Conservation (phyloP, 2,888 invertebrate genomes). For the Argynnis bischoffii region DNA sequence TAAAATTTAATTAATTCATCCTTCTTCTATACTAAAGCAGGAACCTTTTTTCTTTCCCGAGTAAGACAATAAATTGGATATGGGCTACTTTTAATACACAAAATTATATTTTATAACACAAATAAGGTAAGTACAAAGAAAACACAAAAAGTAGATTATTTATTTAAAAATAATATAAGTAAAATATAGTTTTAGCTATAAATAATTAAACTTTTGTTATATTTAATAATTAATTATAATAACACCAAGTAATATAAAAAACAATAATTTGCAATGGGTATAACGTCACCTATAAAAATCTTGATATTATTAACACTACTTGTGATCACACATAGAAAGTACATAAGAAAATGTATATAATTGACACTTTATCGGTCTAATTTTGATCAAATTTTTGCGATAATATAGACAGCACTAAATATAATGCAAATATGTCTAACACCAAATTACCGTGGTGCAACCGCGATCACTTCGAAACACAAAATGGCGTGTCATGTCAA, state of each 20-base stretch:
- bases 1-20: too few relatives aligned
- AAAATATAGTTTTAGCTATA: too few relatives aligned
- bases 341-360: too few relatives aligned
- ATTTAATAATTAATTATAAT: background rate
- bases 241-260: background rate
- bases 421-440: background rate
- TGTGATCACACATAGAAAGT: background rate
- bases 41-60: too few relatives aligned
- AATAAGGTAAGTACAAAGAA: constrained; percentile 34
- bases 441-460: constrained; percentile 11
- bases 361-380: background rate
- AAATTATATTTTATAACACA: background rate
- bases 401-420: constrained; percentile 2
- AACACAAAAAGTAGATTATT: constrained; percentile 36
- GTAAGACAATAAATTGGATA: background rate
- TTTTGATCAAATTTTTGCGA: background rate
- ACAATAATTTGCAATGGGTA: too few relatives aligned
- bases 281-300: background rate
- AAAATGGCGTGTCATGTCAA: constrained; percentile 37
- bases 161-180: constrained; percentile 30
- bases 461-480: constrained; percentile 16
- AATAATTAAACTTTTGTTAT: too few relatives aligned
- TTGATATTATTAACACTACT: background rate
- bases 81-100: background rate
- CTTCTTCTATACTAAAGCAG: too few relatives aligned